Percentiles rank a stretch among this genome's conserved stretches.
phyloP scores from a whole-genome alignment of 2,888 invertebrate species.

The Cataglyphis livida region DNA sequence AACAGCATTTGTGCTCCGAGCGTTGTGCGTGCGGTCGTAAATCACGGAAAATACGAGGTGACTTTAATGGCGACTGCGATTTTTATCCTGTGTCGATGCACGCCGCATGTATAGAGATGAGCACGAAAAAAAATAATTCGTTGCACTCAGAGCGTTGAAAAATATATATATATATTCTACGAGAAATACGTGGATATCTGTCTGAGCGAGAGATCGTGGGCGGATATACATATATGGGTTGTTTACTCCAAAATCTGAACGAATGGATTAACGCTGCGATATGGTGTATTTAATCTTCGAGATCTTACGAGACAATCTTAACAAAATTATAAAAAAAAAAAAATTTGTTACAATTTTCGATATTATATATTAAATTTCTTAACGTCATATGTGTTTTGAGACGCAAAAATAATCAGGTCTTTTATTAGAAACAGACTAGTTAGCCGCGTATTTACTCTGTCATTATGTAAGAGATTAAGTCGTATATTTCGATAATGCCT shows the following conservation, averaged over 20 bases:
- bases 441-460: background rate
- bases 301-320: background rate
- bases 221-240: background rate
- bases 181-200: background rate
- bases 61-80: constrained; percentile 72
- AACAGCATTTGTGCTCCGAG: constrained; percentile 66
- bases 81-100: constrained; percentile 67
- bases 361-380: background rate
- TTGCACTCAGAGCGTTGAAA: constrained; percentile 65
- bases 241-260: background rate
- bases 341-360: background rate
- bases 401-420: background rate
- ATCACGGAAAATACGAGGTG: constrained; percentile 73
- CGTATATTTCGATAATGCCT: constrained; percentile 35
- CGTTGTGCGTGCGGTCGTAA: constrained; percentile 64
- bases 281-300: background rate
- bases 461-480: constrained; percentile 41
- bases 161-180: constrained; percentile 56
- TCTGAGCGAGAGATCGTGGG: background rate
- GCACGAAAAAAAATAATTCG: constrained; percentile 58
- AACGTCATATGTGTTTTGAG: background rate
- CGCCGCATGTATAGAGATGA: constrained; percentile 24
- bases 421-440: background rate
- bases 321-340: background rate
- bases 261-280: background rate